Evolutionary conservation across 2,113 vertebrate genomes (phyloP), one percentile per base, ranked within the genome.

Genomic region (Rynchops niger): DNA sequence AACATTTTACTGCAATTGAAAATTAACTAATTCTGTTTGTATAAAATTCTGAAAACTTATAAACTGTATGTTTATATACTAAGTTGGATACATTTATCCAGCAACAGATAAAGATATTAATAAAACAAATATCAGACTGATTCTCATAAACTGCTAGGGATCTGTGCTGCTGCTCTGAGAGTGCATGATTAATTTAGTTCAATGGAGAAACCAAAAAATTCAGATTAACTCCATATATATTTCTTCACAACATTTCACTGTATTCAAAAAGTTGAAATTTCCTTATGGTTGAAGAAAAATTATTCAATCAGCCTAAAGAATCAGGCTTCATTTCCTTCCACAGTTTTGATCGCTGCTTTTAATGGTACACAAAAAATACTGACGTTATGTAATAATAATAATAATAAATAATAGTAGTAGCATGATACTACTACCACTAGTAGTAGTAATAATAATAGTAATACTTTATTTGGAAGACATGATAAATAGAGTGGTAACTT

Each of bases 11-110:
- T 94, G 58, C 89, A 96, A 95, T 56, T 96, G 91, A 97, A 98
- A 97, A 97, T 97, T 91, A 97, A 96, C 90, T 95, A 97, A 96
- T 96, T 95, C 96, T 97, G 86, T 97, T 97, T 82, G 56, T 62
- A 90, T 79, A 80, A 84, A 98, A 93, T 91, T 93, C 90, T 96
- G 65, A 93, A 96, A 86, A 45, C 18, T 86, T 92, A 50, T 7
- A 79, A 47, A 6, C 23, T 76, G 14, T 49, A 79, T 84, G 49
- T 56, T 95, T 95, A 83, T 66, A 87, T 55, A 70, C 47, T 84
- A 92, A 94, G 47, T 61, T 50, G 90, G 50, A 95, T 86, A 92
- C 9, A 86, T 86, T 93, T 53, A 74, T 70, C 82, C 79, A 94
- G 76, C 6, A 30, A 88, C 40, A 87, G 61, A 84, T 36, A 86